Conservation (phyloP, 2,113 vertebrate species). For the Trichechus manatus region DNA sequence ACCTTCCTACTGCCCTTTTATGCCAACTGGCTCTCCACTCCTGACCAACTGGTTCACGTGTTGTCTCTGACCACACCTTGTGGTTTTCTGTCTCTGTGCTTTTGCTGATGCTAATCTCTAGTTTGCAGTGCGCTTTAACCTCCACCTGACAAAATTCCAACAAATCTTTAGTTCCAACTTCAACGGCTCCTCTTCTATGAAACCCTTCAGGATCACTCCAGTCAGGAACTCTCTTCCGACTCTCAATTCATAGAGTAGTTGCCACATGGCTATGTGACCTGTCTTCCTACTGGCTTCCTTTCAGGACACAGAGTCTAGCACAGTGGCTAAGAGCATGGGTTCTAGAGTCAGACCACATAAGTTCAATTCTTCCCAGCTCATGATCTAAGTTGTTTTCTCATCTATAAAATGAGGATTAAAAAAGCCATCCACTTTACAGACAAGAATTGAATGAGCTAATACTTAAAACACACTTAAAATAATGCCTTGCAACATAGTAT, state of each 20-base stretch:
- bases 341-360: not conserved
- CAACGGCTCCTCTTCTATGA: not conserved
- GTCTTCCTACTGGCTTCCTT: not conserved
- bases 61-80: not conserved
- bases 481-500: not conserved
- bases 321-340: not conserved
- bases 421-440: not conserved
- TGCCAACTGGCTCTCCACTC: not conserved
- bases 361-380: not conserved
- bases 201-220: not conserved
- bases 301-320: not conserved
- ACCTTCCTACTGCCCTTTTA: not conserved
- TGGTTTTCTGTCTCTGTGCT: not conserved
- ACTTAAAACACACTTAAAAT: not conserved
- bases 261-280: too few species aligned
- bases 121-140: not conserved
- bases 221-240: not conserved
- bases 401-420: not conserved
- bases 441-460: not conserved
- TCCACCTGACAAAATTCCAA: not conserved
- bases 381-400: slow-evolving; percentile 20
- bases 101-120: not conserved
- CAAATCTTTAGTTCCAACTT: not conserved
- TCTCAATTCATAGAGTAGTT: not conserved
- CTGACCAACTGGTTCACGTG: not conserved